Evolutionary conservation across 2,797 vertebrate genomes (phyloP), one percentile per base, ranked within the genome.

Genomic region (Acanthis flammea): DNA sequence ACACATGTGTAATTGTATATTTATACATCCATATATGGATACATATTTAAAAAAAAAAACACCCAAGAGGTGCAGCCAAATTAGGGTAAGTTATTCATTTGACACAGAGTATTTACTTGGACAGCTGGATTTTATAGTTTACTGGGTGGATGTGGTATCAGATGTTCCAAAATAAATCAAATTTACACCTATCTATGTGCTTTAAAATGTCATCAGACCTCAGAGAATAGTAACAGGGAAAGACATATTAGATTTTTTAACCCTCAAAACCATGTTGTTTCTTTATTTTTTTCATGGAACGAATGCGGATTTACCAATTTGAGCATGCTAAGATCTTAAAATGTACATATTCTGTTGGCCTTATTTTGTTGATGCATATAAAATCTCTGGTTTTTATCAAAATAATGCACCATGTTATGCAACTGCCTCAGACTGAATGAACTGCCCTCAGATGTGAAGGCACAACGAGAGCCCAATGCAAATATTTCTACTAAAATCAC

Each of bases 71-170:
- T 73, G 81, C 60, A 88, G 63, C 22, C 67, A 63, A 82, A 88
- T 86, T 66, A 87, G 83, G 21, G 4, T 77, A 67, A 86, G 25
- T 72, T 88, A 92, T 85, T 76, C 77, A 91, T 82, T 48, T 91
- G 67, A 87, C 73, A 74, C 19, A 72, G 76, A 60, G 6, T 74
- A 82, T 90, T 91, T 87, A 82, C 51, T 86, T 75, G 79, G 70
- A 81, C 79, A 94, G 85, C 45, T 81, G 89, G 51, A 94, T 89
- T 93, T 96, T 58, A 89, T 14, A 44, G 44, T 83, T 91, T 91
- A 51, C 11, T 62, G 68, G 47, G 65, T 41, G 42, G 51, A 66
- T 41, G 9, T 50, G 35, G 39, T 74, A 86, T 77, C 76, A 83
- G 37, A 83, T 91, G 62, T 77, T 82, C 47, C 65, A 86, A 96